These are phyloP conservation scores for Mizuhopecten yessoensis DNA, from an alignment of 1,140 invertebrate species.

Conservation along the genomic window DNA sequence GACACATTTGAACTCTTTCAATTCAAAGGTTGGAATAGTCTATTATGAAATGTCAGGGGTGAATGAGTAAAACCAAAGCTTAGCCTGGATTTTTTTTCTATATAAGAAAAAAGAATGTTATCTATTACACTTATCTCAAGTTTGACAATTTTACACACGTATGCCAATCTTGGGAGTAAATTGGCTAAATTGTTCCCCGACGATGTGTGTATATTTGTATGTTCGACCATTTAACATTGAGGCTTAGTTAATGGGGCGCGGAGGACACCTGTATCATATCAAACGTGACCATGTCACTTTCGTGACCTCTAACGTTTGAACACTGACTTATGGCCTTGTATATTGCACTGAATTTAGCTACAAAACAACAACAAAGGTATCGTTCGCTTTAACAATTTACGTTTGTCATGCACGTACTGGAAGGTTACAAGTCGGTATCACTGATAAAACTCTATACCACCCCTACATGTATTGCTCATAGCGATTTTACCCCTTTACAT, in stretches of 20 bases:
- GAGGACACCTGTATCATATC: not conserved
- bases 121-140: not conserved
- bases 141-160: constrained; percentile 16
- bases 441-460: not conserved
- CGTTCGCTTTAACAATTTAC: not conserved
- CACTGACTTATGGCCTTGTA: not conserved
- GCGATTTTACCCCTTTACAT: not conserved
- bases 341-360: not conserved
- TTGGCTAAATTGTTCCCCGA: not conserved
- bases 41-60: too few species aligned
- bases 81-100: too few species aligned
- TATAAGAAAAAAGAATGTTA: not conserved
- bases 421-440: not conserved
- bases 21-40: too few species aligned
- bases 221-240: not conserved
- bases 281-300: not conserved
- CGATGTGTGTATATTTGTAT: not conserved
- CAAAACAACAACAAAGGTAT: not conserved
- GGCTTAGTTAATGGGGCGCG: not conserved
- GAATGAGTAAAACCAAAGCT: too few species aligned
- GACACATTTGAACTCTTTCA: too few species aligned
- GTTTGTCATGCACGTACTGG: not conserved
- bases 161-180: not conserved
- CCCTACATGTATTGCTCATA: not conserved
- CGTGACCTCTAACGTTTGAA: not conserved